Conservation (phyloP, 2,113 vertebrate genomes). For the Cacatua alba region DNA sequence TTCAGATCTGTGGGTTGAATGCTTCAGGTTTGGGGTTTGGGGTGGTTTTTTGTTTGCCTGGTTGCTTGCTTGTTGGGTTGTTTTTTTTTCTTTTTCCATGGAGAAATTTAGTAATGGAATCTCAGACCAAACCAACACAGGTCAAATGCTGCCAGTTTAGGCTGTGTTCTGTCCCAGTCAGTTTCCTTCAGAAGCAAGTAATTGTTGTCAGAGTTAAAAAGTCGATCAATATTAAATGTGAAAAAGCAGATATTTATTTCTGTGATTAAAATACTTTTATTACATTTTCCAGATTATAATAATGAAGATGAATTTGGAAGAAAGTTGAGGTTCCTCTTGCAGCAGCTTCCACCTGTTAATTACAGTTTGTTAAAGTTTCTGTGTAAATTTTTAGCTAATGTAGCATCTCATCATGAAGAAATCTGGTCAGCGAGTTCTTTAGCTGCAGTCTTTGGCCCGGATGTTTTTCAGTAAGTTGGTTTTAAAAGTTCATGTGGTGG, state of each 20-base stretch:
- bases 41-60: background rate
- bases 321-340: constrained; percentile 94
- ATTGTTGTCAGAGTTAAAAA: background rate
- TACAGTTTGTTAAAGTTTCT: constrained; percentile 95
- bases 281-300: constrained; percentile 86
- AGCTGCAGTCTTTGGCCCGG: constrained; percentile 94
- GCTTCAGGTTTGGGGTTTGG: background rate
- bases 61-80: background rate
- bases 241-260: constrained; percentile 35
- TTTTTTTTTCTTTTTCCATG: background rate
- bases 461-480: constrained; percentile 94
- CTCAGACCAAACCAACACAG: background rate
- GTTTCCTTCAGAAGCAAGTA: background rate
- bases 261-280: constrained; percentile 49
- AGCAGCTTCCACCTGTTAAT: constrained; percentile 96
- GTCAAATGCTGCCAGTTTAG: background rate
- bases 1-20: background rate
- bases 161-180: background rate
- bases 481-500: background rate
- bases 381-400: constrained; percentile 93
- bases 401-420: constrained; percentile 93
- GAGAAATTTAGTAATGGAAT: background rate
- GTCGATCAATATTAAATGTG: background rate
- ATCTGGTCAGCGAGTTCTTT: constrained; percentile 91
- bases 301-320: constrained; percentile 94